Base-by-base conservation (phyloP, 1,140 invertebrate species). In the Polyergus mexicanus region DNA sequence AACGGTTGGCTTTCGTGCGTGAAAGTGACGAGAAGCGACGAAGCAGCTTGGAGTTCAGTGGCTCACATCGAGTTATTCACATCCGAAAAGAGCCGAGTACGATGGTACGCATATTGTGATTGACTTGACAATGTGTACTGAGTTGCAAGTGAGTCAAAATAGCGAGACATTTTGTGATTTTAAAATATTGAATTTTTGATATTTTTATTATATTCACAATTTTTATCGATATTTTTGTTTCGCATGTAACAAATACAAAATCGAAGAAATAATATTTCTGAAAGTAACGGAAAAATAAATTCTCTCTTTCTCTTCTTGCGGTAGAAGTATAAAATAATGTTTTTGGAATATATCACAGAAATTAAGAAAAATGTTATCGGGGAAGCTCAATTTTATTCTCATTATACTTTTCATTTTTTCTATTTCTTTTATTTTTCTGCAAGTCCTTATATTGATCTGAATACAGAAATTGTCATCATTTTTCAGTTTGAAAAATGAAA, bases 51-150 rank as follows among this genome's bases (percentile, higher is more conserved):
- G 13, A 60, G 38, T 77, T 77, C 75, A 77, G 38, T 77, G 77
- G 65, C 35, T 80, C 77, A 69, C 22, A 22, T 80, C 22, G 44
- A 71, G 77, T 80, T 80, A 80, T 62, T 75, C 72, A 75, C 41
- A 65, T 58, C 22, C 77, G 35, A 71, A 71, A 69, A 71, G 19
- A 11, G 8, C 25, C 25, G 58, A 77, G 47, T 77, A 65, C 75
- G 32, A 35, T 41, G 25, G 60, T 7, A 47, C n/a, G 7, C 19
- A 8, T 41, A 62, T 35, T 8, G 35, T 35, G 60, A 77, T 77
- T 77, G 75, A 60, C 35, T 77, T 65, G 35, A 38, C 38, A 63
- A 38, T 22, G 16, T 65, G 6, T 41, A 35, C 25, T 38, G 25
- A 74, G 71, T 22, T 28, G 35, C 56, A 76, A 28, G 54, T 38